A percentile compares a stretch with the other conserved stretches of the same genome.
These are phyloP conservation scores for Trochalopteron elliotii DNA, from an alignment of 2,113 vertebrate genomes.

Conservation along the genomic window DNA sequence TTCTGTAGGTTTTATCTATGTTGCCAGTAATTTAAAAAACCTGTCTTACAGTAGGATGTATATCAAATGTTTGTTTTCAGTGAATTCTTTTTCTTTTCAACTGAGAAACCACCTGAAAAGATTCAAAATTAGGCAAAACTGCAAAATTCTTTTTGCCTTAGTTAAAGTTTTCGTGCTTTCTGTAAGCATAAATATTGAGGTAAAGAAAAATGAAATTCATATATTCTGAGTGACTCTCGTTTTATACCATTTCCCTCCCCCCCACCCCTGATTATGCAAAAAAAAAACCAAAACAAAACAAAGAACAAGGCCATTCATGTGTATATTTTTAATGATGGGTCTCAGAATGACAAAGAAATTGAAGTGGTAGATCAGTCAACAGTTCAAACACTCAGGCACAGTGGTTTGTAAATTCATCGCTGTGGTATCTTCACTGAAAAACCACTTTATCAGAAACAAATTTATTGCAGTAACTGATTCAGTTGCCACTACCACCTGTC, in stretches of 20 bases:
- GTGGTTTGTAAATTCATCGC: background rate
- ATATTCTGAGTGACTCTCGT: background rate
- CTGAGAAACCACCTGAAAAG: background rate
- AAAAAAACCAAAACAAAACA: background rate
- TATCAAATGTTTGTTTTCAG: background rate
- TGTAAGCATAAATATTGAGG: background rate
- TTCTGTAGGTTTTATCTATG: background rate
- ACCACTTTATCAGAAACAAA: background rate
- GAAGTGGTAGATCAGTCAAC: conserved; percentile 10
- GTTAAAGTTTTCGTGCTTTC: background rate
- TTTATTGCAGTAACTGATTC: background rate
- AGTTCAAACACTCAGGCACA: conserved; percentile 3
- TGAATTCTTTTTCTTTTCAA: background rate
- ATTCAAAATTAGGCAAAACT: background rate
- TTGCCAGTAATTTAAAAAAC: background rate
- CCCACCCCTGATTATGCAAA: background rate
- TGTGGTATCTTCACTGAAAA: background rate
- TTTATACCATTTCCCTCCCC: background rate
- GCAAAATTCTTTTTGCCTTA: background rate
- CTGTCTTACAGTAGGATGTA: background rate
- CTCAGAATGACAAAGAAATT: conserved; percentile 23
- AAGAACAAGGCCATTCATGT: conserved; percentile 13
- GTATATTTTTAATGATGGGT: conserved; percentile 52
- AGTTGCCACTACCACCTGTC: background rate
- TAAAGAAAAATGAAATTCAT: conserved; percentile 15